phyloP scores from a whole-genome alignment of 1,140 invertebrate species.

The Arion vulgaris region DNA sequence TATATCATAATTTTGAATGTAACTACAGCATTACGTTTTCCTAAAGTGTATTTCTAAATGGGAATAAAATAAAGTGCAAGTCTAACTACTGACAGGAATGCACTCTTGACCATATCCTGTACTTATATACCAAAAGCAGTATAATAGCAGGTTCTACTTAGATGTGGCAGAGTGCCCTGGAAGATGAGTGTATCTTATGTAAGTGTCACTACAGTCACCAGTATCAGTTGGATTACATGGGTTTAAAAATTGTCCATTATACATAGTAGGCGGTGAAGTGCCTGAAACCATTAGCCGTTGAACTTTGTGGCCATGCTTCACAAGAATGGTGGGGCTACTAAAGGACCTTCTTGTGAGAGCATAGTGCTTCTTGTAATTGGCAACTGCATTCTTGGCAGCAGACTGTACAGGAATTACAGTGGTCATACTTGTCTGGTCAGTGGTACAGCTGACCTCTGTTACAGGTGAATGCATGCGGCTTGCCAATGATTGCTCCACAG shows the following conservation, averaged over 20 bases:
- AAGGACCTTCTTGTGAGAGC: conserved; percentile 56
- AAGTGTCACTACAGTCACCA: conserved; percentile 45
- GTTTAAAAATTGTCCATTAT: conserved; percentile 46
- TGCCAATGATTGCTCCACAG: conserved; percentile 54
- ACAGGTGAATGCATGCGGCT: conserved; percentile 52
- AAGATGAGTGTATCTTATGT: conserved; percentile 44
- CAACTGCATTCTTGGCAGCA: conserved; percentile 50
- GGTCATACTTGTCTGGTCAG: conserved; percentile 47
- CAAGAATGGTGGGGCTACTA: conserved; percentile 59
- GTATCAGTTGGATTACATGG: conserved; percentile 45
- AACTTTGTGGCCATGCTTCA: conserved; percentile 65
- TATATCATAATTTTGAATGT: background rate
- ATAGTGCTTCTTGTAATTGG: conserved; percentile 54
- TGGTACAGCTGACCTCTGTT: conserved; percentile 41
- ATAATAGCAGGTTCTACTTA: conserved; percentile 3
- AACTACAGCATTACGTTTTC: conserved; percentile 36
- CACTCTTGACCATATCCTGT: background rate
- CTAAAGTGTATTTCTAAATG: background rate
- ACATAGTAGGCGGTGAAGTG: conserved; percentile 44
- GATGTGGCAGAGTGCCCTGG: conserved; percentile 33
- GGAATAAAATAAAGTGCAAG: conserved; percentile 4
- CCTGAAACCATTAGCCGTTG: conserved; percentile 59
- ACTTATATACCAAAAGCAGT: background rate
- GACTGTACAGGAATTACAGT: conserved; percentile 54
- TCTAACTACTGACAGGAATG: background rate